Evolutionary conservation across 2,113 vertebrate species (phyloP), one percentile per base, ranked within the genome.

Genomic region (Gallinago media): DNA sequence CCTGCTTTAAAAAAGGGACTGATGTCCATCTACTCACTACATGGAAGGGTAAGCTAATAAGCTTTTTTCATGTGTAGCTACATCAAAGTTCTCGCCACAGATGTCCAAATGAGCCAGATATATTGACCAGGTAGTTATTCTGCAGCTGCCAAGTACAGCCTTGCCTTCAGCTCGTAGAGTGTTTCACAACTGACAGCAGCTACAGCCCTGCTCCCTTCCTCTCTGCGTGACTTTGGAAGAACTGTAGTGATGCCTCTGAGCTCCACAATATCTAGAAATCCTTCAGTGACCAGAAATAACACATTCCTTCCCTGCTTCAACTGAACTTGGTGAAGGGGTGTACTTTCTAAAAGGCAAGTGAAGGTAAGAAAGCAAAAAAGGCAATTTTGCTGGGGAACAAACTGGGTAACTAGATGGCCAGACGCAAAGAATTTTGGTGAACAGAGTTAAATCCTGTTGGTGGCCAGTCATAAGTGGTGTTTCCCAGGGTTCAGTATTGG

Each of bases 401-500:
- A 8, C 15, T 26, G 32, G 38, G 38, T 38, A 38, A 10, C 27
- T 38, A 49, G 21, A 32, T 27, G 46, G 11, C 46, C 0, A 3
- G 23, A 14, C 21, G 44, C 13, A 31, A 17, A 40, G 36, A 36
- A 6, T 36, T 29, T 16, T n/a, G 12, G 31, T 65, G 29, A 66
- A 22, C 6, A 6, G 17, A 63, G 6, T 46, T 25, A 12, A 36
- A 63, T 36, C 12, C 38, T 26, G 5, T 31, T n/a, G 40, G 16
- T 0, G 1, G 31, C 31, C 0, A 0, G 19, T 58, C 25, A 50
- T 25, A 26, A 44, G 3, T 1, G 12, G 25, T 77, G 46, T 31
- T 42, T 9, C 20, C 36, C 19, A 59, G 25, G 34, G 25, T 25
- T 68, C 62, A 25, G 36, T 31, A 5, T 1, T 42, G 5, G 8